A percentile compares a stretch with the other conserved stretches of the same genome.
Conservation (phyloP, 1,140 invertebrate genomes). For the Heliconius hewitsoni region DNA sequence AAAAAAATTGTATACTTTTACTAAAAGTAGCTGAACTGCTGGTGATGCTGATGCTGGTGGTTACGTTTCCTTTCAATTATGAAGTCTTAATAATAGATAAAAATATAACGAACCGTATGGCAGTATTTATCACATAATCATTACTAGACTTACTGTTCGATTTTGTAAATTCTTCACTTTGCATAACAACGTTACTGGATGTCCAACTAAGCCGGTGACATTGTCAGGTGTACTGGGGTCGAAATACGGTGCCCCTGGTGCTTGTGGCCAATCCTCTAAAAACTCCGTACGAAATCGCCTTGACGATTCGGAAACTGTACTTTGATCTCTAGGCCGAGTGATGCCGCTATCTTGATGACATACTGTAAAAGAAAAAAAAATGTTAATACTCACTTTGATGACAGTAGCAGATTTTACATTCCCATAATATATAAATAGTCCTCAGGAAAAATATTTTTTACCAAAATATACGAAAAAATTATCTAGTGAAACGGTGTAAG, state of each 20-base stretch:
- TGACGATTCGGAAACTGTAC: slow-evolving; percentile 80
- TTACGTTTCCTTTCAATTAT: too few species aligned
- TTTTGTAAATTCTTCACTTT: slow-evolving; percentile 94
- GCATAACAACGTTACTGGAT: slow-evolving; percentile 92
- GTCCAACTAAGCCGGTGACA: slow-evolving; percentile 92
- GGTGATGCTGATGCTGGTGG: too few species aligned
- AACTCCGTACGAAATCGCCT: slow-evolving; percentile 87
- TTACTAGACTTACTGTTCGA: slow-evolving; percentile 87
- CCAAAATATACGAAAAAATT: too few species aligned
- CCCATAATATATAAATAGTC: too few species aligned
- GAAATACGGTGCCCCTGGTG: slow-evolving; percentile 89
- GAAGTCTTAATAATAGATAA: too few species aligned
- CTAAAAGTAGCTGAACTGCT: too few species aligned
- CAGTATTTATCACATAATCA: neutral
- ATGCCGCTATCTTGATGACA: slow-evolving; percentile 67
- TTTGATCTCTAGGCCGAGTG: slow-evolving; percentile 66
- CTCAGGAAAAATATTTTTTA: too few species aligned
- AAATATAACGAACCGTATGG: too few species aligned
- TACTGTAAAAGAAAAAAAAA: slow-evolving; percentile 46
- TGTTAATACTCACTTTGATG: too few species aligned
- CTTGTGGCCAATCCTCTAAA: slow-evolving; percentile 87
- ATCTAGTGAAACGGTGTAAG: too few species aligned
- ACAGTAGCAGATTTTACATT: too few species aligned
- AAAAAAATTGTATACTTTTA: too few species aligned
- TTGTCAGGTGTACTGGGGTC: slow-evolving; percentile 90